Percentiles rank a stretch among this genome's conserved stretches.
Evolutionary conservation across 2,888 invertebrate genomes (phyloP).

Genomic region (Perizoma flavofasciatum): DNA sequence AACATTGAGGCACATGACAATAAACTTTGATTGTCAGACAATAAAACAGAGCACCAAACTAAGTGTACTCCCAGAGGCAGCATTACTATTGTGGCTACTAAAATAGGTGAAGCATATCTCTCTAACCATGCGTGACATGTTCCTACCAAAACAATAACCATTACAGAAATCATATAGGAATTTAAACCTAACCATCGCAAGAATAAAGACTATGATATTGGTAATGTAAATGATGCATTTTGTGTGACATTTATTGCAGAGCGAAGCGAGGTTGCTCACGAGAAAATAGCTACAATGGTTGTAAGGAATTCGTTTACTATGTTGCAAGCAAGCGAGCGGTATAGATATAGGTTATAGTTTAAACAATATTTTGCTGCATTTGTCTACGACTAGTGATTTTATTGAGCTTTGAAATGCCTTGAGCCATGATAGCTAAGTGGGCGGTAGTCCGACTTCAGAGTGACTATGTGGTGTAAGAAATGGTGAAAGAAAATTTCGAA

Average conservation of each 20-base stretch:
- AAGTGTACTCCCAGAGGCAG: conserved; percentile 51
- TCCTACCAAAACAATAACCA: conserved; percentile 33
- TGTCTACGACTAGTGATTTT: conserved; percentile 3
- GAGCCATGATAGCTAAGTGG: too few species aligned
- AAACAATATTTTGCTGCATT: conserved; percentile 12
- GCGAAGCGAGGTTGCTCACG: conserved; percentile 41
- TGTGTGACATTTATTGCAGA: conserved; percentile 49
- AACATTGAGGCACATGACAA: conserved; percentile 18
- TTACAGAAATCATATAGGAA: conserved; percentile 22
- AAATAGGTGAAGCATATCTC: conserved; percentile 64
- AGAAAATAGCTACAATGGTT: conserved; percentile 39
- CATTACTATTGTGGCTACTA: conserved; percentile 60
- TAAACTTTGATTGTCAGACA: conserved; percentile 29
- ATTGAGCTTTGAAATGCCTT: conserved; percentile 7
- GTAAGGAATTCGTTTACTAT: conserved; percentile 35
- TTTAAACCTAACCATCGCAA: conserved; percentile 33
- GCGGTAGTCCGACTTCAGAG: too few species aligned
- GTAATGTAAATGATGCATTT: conserved; percentile 30
- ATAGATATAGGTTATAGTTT: conserved; percentile 3
- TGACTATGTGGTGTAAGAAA: too few species aligned
- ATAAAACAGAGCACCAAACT: conserved; percentile 30
- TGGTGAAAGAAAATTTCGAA: too few species aligned
- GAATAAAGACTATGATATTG: conserved; percentile 23
- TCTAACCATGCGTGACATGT: conserved; percentile 56
- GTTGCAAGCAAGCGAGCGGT: conserved; percentile 11